Percentiles rank a stretch among this genome's conserved stretches.
These are phyloP conservation scores for Polietes domitor DNA, from an alignment of 2,888 invertebrate species.

Conservation along the genomic window DNA sequence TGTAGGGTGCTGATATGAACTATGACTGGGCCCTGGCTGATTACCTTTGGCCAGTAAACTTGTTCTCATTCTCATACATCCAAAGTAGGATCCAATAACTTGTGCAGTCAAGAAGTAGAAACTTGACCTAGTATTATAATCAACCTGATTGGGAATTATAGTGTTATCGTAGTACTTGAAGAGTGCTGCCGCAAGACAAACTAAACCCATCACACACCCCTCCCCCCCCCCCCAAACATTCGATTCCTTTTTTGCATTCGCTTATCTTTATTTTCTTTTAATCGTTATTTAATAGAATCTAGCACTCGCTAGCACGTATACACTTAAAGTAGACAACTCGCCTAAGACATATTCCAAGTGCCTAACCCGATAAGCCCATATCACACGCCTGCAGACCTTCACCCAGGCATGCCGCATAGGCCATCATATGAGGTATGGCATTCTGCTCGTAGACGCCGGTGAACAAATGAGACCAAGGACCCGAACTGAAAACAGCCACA, in stretches of 20 bases:
- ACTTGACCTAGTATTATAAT: too few relatives aligned
- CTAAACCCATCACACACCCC: too few relatives aligned
- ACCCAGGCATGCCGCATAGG: conserved; percentile 88
- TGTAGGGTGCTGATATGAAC: too few relatives aligned
- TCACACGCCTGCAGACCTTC: conserved; percentile 81
- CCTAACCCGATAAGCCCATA: conserved; percentile 2
- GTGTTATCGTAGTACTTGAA: too few relatives aligned
- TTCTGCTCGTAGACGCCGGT: conserved; percentile 90
- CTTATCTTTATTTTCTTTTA: conserved; percentile 3
- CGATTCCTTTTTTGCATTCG: background rate
- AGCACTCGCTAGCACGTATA: background rate
- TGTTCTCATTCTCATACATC: too few relatives aligned
- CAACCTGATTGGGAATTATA: too few relatives aligned
- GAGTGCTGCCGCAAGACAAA: too few relatives aligned
- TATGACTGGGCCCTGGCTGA: too few relatives aligned
- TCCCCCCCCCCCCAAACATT: background rate
- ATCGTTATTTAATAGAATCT: background rate
- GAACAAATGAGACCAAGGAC: conserved; percentile 91
- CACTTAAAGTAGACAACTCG: background rate
- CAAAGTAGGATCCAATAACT: too few relatives aligned
- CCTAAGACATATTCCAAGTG: background rate
- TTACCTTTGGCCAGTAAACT: too few relatives aligned
- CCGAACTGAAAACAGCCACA: conserved; percentile 89
- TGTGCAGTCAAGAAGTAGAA: too few relatives aligned
- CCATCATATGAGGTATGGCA: conserved; percentile 88